Evolutionary conservation across 2,113 vertebrate species (phyloP).

Genomic region (Colius striatus): DNA sequence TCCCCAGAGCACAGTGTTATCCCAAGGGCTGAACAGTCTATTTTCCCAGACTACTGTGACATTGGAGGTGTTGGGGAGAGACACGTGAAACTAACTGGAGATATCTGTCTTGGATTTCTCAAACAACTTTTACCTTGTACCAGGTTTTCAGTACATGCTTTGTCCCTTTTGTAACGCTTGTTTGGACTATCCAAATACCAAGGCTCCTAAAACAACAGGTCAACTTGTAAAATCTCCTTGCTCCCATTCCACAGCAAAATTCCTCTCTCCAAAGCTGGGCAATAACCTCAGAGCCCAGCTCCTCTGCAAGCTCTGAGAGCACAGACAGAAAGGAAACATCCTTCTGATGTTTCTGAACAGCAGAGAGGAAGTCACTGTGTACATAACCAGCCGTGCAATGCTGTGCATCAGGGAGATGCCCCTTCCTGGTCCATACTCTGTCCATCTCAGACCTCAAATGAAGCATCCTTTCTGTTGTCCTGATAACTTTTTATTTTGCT

Average conservation of each 20-base stretch:
- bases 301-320: not conserved
- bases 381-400: not conserved
- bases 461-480: not conserved
- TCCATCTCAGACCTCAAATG: not conserved
- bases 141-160: not conserved
- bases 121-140: not conserved
- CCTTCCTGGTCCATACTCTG: not conserved
- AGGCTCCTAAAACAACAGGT: not conserved
- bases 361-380: not conserved
- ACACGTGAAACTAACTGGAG: not conserved
- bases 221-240: not conserved
- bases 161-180: not conserved
- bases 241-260: not conserved
- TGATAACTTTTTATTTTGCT: not conserved
- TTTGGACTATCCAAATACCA: not conserved
- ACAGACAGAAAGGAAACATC: not conserved
- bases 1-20: not conserved
- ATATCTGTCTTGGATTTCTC: not conserved
- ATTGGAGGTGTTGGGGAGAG: fast-evolving
- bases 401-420: not conserved
- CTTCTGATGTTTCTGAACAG: not conserved
- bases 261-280: not conserved
- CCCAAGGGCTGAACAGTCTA: not conserved
- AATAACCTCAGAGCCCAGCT: not conserved
- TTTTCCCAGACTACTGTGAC: not conserved